These are phyloP conservation scores for Potamilus streckersoni DNA, from an alignment of 1,140 invertebrate genomes.

Conservation along the genomic window DNA sequence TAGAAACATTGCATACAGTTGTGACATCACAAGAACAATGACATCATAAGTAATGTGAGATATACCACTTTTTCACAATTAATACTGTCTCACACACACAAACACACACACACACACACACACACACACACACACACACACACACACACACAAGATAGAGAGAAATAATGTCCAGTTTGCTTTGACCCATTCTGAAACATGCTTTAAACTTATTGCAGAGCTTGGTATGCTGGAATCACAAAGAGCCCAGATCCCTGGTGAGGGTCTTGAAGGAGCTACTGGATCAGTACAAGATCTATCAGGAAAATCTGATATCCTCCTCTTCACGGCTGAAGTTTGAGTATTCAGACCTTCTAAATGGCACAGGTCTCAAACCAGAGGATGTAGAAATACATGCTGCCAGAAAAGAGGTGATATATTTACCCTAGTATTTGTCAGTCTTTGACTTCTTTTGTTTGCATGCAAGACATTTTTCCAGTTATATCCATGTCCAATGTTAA, in stretches of 20 bases:
- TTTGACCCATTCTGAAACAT: too few relatives aligned
- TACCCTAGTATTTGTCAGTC: not conserved
- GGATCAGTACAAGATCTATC: slow-evolving; percentile 47
- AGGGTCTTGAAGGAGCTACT: slow-evolving; percentile 56
- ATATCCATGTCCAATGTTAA: too few relatives aligned
- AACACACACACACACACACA: too few relatives aligned
- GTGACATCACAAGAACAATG: too few relatives aligned
- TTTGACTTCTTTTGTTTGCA: slow-evolving; percentile 1
- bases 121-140: too few relatives aligned
- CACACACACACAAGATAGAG: too few relatives aligned
- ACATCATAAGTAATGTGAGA: too few relatives aligned
- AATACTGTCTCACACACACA: too few relatives aligned
- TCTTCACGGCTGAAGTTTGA: slow-evolving; percentile 59
- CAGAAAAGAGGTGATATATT: slow-evolving; percentile 32
- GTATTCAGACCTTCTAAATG: slow-evolving; percentile 56
- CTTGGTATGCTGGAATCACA: slow-evolving; percentile 52
- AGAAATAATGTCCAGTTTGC: too few relatives aligned
- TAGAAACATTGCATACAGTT: too few relatives aligned
- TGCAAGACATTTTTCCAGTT: too few relatives aligned
- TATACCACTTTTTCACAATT: too few relatives aligned
- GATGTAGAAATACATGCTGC: slow-evolving; percentile 58
- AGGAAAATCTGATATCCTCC: slow-evolving; percentile 30
- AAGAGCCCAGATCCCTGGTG: slow-evolving; percentile 43
- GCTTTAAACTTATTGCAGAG: slow-evolving; percentile 29
- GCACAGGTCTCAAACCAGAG: slow-evolving; percentile 46